These are phyloP conservation scores for Eilema sororculum DNA, from an alignment of 2,888 invertebrate species.

Conservation along the genomic window DNA sequence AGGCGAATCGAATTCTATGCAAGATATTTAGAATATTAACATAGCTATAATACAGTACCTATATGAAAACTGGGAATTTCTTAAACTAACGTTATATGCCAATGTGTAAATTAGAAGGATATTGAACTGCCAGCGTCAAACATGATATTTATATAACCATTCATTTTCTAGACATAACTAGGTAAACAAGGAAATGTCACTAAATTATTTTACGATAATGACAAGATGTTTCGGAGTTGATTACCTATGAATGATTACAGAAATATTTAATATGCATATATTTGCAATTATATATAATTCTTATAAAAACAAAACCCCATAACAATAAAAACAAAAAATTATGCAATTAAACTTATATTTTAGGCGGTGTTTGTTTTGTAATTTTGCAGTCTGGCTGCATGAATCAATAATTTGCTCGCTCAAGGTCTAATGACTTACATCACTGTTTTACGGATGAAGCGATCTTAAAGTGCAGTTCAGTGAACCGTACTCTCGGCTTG, in stretches of 20 bases:
- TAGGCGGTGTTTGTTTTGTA: not conserved
- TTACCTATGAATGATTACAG: not conserved
- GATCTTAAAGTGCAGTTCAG: not conserved
- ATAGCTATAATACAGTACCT: no score
- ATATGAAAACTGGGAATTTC: no score
- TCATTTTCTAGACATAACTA: not conserved
- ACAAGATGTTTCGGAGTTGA: not conserved
- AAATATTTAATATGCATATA: not conserved
- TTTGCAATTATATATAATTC: not conserved
- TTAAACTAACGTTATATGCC: no score
- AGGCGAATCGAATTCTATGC: not conserved
- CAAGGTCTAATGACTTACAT: conserved; percentile 2
- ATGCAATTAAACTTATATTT: not conserved
- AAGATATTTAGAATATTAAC: no score
- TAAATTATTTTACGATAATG: not conserved
- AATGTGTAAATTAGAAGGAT: no score
- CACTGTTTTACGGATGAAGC: not conserved
- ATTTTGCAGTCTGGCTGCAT: not conserved
- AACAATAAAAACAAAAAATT: not conserved
- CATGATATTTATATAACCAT: no score
- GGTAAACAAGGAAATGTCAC: conserved; percentile 1
- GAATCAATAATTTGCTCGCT: not conserved
- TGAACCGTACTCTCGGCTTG: not conserved
- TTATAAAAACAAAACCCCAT: not conserved
- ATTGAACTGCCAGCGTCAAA: no score